These are phyloP conservation scores for Myrmecobius fasciatus DNA, from an alignment of 2,113 vertebrate genomes.

Conservation along the genomic window DNA sequence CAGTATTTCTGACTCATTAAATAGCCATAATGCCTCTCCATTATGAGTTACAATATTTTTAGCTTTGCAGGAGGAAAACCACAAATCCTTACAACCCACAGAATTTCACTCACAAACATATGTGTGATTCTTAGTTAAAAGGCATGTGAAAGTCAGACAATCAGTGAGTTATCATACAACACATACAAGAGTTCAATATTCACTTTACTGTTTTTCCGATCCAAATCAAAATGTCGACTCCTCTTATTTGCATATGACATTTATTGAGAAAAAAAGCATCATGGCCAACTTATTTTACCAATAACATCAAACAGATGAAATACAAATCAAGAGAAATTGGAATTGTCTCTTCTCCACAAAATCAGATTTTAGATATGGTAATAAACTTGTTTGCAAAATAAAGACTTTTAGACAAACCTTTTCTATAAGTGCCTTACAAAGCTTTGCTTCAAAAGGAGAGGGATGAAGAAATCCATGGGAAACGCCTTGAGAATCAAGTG, in stretches of 20 bases:
- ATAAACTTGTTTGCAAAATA: slow-evolving; percentile 52
- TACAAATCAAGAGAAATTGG: slow-evolving; percentile 43
- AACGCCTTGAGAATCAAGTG: slow-evolving; percentile 64
- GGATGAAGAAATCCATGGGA: slow-evolving; percentile 47
- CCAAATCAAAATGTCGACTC: slow-evolving; percentile 39
- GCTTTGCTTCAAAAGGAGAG: slow-evolving; percentile 51
- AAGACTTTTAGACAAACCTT: slow-evolving; percentile 53
- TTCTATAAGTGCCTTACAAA: slow-evolving; percentile 53
- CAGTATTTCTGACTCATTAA: slow-evolving; percentile 14
- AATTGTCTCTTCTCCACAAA: slow-evolving; percentile 55
- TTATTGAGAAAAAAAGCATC: slow-evolving; percentile 32
- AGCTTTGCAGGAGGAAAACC: slow-evolving; percentile 43
- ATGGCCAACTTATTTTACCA: slow-evolving; percentile 23
- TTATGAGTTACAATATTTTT: slow-evolving; percentile 15
- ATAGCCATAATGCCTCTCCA: background rate
- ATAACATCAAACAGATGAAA: slow-evolving; percentile 38
- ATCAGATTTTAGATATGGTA: slow-evolving; percentile 40
- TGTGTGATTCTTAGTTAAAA: slow-evolving; percentile 37
- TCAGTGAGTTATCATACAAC: slow-evolving; percentile 40
- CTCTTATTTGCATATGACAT: slow-evolving; percentile 47
- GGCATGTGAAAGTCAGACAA: background rate
- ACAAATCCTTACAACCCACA: slow-evolving; percentile 19
- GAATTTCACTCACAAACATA: slow-evolving; percentile 6
- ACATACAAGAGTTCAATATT: slow-evolving; percentile 12
- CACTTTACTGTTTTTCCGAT: slow-evolving; percentile 31